Evolutionary conservation across 2,888 invertebrate genomes (phyloP).

Genomic region (Xylota segnis): DNA sequence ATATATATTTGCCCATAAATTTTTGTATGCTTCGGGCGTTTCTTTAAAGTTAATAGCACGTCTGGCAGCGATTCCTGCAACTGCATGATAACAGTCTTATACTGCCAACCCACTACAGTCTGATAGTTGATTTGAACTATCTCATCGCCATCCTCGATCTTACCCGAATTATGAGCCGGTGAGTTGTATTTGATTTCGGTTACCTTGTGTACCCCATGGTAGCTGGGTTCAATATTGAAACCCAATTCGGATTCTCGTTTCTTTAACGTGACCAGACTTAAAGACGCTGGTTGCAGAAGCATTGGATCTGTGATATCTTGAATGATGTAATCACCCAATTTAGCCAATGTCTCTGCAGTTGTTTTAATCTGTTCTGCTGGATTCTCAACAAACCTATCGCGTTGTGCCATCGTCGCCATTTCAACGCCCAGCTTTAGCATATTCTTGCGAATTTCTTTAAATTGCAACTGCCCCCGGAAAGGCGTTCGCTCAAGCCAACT

Average conservation of each 20-base stretch:
- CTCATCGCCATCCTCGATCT: constrained; percentile 98
- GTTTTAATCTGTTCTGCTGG: constrained; percentile 90
- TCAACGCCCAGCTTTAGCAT: constrained; percentile 92
- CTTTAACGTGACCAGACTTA: constrained; percentile 94
- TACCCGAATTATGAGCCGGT: constrained; percentile 95
- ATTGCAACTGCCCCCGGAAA: constrained; percentile 85
- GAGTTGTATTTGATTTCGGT: constrained; percentile 96
- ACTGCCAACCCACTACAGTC: constrained; percentile 92
- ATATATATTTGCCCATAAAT: constrained; percentile 89
- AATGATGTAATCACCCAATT: constrained; percentile 93
- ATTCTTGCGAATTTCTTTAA: constrained; percentile 89
- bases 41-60: constrained; percentile 92
- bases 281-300: constrained; percentile 95
- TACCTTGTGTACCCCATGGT: constrained; percentile 92
- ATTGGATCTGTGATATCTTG: constrained; percentile 95
- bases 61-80: constrained; percentile 92
- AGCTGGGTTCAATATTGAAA: constrained; percentile 94
- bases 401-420: constrained; percentile 95
- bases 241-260: constrained; percentile 95
- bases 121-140: constrained; percentile 94
- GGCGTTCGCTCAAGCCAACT: constrained; percentile 93
- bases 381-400: constrained; percentile 94
- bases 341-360: constrained; percentile 90
- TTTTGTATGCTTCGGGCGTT: constrained; percentile 92
- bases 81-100: constrained; percentile 90